Conservation (phyloP, 2,888 invertebrate genomes). For the Strigamia crassipes region DNA sequence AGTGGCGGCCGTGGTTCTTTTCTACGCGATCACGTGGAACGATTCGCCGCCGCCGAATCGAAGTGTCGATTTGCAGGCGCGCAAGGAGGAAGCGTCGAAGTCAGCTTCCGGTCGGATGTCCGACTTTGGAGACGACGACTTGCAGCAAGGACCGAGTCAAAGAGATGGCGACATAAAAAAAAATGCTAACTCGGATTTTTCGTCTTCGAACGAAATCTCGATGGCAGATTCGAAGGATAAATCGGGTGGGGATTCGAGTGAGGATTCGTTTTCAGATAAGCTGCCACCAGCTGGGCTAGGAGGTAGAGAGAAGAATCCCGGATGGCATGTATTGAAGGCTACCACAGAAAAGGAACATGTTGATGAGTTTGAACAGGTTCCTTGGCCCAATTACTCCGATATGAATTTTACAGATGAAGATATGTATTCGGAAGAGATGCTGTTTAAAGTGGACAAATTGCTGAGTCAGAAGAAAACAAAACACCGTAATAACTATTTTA, state of each 20-base stretch:
- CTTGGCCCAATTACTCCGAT: neutral
- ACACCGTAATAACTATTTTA: neutral
- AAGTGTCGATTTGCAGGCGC: neutral
- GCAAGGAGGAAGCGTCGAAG: neutral
- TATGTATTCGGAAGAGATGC: neutral
- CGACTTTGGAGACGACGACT: neutral
- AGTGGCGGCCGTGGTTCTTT: constrained; percentile 22
- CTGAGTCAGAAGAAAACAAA: neutral
- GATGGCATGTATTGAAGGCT: neutral
- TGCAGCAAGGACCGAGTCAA: neutral
- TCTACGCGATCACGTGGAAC: constrained; percentile 29
- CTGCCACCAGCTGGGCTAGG: neutral
- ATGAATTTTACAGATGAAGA: neutral
- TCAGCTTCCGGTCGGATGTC: neutral
- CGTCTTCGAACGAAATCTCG: neutral
- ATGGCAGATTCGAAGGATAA: neutral
- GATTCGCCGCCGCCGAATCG: neutral
- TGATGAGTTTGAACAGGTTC: neutral
- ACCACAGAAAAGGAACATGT: neutral
- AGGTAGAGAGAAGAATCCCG: neutral
- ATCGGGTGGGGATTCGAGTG: neutral
- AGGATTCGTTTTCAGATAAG: neutral
- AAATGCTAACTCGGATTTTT: too few relatives aligned
- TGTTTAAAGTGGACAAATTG: constrained; percentile 15
- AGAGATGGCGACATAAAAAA: neutral